A percentile compares a stretch with the other conserved stretches of the same genome.
Evolutionary conservation across 2,113 vertebrate species (phyloP).

Genomic region (Daphoenositta chrysoptera): DNA sequence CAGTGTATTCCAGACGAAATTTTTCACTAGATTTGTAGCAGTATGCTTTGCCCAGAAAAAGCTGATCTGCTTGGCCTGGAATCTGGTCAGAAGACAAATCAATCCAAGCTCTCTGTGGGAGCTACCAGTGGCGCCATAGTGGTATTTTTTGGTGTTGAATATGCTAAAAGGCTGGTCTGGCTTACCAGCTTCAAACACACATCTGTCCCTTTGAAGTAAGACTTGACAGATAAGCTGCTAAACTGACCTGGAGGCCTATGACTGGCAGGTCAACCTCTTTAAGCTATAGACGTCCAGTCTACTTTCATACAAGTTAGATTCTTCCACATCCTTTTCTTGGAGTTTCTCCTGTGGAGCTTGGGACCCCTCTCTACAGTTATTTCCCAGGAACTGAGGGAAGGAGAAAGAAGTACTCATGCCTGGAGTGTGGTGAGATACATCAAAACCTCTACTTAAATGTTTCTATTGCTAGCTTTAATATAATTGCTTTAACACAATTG

Average conservation of each 20-base stretch:
- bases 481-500: neutral
- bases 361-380: neutral
- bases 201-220: neutral
- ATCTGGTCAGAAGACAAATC: neutral
- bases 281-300: neutral
- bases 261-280: neutral
- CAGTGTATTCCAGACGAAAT: neutral
- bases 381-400: neutral
- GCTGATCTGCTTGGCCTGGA: neutral
- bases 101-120: neutral
- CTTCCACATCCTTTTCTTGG: neutral
- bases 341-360: neutral
- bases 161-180: neutral
- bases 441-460: neutral
- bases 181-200: neutral
- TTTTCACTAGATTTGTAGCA: neutral
- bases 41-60: neutral
- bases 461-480: neutral
- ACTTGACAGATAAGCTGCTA: neutral
- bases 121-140: neutral
- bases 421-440: neutral
- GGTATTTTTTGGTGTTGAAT: neutral
- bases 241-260: neutral
- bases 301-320: neutral
- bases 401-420: neutral